These are phyloP conservation scores for Drosophila paulistorum DNA, from an alignment of 1,140 invertebrate species.

Conservation along the genomic window DNA sequence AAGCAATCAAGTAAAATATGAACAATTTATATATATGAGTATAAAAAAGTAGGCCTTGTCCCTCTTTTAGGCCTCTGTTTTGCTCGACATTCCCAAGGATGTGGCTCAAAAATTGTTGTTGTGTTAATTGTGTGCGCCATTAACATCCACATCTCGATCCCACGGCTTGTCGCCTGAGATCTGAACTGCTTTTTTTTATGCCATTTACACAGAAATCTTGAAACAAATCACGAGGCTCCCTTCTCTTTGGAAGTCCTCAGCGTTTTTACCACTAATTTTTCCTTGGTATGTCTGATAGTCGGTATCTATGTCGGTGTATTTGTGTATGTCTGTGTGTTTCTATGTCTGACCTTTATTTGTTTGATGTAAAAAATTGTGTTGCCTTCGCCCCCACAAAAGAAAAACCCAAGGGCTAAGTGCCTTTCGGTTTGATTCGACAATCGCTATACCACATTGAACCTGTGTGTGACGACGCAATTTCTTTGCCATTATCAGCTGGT, in stretches of 20 bases:
- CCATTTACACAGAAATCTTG: constrained; percentile 80
- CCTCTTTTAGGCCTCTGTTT: constrained; percentile 40
- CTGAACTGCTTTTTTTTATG: constrained; percentile 66
- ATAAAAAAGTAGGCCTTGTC: constrained; percentile 59
- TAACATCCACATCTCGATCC: constrained; percentile 63
- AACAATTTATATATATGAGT: constrained; percentile 57
- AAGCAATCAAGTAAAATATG: constrained; percentile 57
- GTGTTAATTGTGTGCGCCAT: constrained; percentile 76
- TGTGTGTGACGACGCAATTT: constrained; percentile 78
- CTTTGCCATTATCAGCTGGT: constrained; percentile 71
- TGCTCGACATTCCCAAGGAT: constrained; percentile 77
- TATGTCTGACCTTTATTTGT: constrained; percentile 65
- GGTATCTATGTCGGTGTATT: constrained; percentile 3
- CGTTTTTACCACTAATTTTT: constrained; percentile 54
- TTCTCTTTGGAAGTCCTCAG: constrained; percentile 35
- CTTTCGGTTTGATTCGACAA: constrained; percentile 39
- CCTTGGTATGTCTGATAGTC: constrained; percentile 10
- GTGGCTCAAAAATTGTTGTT: constrained; percentile 56
- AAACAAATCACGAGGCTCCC: constrained; percentile 75
- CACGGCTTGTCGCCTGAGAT: constrained; percentile 70
- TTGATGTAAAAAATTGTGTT: constrained; percentile 74
- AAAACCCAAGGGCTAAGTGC: constrained; percentile 47
- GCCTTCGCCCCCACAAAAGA: constrained; percentile 44
- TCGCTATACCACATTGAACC: constrained; percentile 41
- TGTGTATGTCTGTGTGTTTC: constrained; percentile 12